Base-by-base conservation (phyloP, 2,113 vertebrate species). In the Otis tarda region DNA sequence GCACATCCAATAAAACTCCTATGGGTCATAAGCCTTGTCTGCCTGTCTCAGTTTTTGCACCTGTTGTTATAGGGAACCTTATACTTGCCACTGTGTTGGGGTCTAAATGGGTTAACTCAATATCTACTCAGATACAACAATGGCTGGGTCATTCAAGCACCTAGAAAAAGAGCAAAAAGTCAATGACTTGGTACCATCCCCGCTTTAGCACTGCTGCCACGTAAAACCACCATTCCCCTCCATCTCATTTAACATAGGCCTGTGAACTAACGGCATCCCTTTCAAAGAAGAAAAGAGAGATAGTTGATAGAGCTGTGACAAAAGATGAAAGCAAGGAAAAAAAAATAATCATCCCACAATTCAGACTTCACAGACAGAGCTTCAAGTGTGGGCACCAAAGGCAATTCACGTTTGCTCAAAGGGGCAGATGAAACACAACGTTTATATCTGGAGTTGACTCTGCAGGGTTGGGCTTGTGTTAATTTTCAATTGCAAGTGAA, bases 1-100 rank as follows among this genome's bases (percentile, higher is more conserved):
- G 25, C 96, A 94, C 86, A 81, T n/a, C 64, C 33, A 95, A 96
- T 96, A 95, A 95, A 97, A 63, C 60, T 88, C 86, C 76, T 33
- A 25, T 83, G 83, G 83, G 43, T 83, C 73, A 78, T 0, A 23
- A 63, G 68, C 73, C 56, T 67, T 55, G 59, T 75, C 78, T 69
- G 49, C 33, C 77, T 69, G 83, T n/a, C 60, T 96, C 39, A 4
- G 15, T 56, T 73, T 79, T 45, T 92, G 27, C 56, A 53, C 60
- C 68, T 78, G 0, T 22, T 59, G 8, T 45, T 60, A 83, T 4
- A 70, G 15, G 47, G n/a, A 70, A 63, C 56, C 37, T 69, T 12
- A 22, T 1, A 56, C 7, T 50, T 0, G 0, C 15, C 70, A 25
- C 27, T 39, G 14, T 5, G 8, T 11, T 37, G 20, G 31, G 11